Percentiles rank a stretch among this genome's conserved stretches.
Evolutionary conservation across 2,888 invertebrate genomes (phyloP).

Genomic region (Leptopilina drosophilae): DNA sequence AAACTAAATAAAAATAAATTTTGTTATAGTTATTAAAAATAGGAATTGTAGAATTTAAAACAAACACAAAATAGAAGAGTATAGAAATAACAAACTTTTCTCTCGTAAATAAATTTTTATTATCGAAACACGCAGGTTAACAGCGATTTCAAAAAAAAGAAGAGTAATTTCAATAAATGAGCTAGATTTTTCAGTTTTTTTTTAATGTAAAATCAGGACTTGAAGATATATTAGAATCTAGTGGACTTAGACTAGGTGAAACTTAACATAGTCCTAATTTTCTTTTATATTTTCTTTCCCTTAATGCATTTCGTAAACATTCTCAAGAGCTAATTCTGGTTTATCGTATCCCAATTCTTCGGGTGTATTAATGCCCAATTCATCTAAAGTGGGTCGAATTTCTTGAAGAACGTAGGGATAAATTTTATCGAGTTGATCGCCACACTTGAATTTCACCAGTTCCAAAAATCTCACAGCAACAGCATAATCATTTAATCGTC

Average conservation of each 20-base stretch:
- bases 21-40: too few species aligned
- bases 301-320: slow-evolving; percentile 83
- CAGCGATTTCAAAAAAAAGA: slow-evolving; percentile 27
- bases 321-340: slow-evolving; percentile 93
- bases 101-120: slow-evolving; percentile 39
- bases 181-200: not conserved
- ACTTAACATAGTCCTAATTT: slow-evolving; percentile 47
- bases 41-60: too few species aligned
- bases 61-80: too few species aligned
- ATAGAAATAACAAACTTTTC: not conserved
- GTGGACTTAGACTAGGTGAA: slow-evolving; percentile 52
- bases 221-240: not conserved
- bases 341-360: slow-evolving; percentile 98
- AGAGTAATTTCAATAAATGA: not conserved
- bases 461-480: slow-evolving; percentile 95
- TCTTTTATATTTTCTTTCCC: not conserved
- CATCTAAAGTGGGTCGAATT: slow-evolving; percentile 93
- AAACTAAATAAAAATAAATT: too few species aligned
- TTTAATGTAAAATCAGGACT: not conserved
- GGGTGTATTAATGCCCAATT: slow-evolving; percentile 95
- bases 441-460: slow-evolving; percentile 93
- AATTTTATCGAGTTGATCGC: slow-evolving; percentile 84
- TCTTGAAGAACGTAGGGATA: slow-evolving; percentile 94
- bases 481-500: slow-evolving; percentile 95
- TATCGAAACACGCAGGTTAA: slow-evolving; percentile 51